These are phyloP conservation scores for Araneus ventricosus DNA, from an alignment of 1,140 invertebrate genomes.

Conservation along the genomic window DNA sequence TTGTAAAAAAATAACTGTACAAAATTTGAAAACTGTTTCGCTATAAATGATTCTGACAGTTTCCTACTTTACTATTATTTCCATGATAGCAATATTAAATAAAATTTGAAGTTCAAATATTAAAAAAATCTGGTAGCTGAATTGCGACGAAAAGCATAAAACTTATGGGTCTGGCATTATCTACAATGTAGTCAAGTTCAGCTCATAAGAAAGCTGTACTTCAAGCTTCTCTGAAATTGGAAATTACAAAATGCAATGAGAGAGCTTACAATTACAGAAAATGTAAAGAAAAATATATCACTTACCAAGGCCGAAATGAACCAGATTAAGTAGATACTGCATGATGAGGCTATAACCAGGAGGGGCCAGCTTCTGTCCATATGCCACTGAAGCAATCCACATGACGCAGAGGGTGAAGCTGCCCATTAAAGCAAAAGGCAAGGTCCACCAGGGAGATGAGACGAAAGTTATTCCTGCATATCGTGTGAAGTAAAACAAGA, in stretches of 20 bases:
- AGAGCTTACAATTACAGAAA: background rate
- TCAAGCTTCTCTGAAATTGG: background rate
- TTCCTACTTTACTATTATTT: too few species aligned
- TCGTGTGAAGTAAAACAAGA: conserved; percentile 77
- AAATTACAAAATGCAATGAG: too few species aligned
- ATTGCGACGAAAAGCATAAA: too few species aligned
- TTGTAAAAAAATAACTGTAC: too few species aligned
- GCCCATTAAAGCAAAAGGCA: conserved; percentile 77
- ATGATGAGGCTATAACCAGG: conserved; percentile 72
- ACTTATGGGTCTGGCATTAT: too few species aligned
- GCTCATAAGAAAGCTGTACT: background rate
- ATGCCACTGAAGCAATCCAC: conserved; percentile 77
- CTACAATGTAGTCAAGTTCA: background rate
- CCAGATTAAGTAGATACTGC: conserved; percentile 76
- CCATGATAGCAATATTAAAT: too few species aligned
- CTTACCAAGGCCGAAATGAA: conserved; percentile 77
- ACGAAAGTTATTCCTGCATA: conserved; percentile 76
- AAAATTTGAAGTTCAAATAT: too few species aligned
- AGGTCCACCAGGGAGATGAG: conserved; percentile 72
- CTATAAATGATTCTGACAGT: too few species aligned
- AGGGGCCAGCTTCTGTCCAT: conserved; percentile 75
- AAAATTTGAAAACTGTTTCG: too few species aligned
- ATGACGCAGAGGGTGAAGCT: conserved; percentile 76
- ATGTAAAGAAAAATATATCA: too few species aligned
- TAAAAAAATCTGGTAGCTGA: too few species aligned